Evolutionary conservation across 2,888 invertebrate species (phyloP).

Genomic region (Oscheius myriophilus): DNA sequence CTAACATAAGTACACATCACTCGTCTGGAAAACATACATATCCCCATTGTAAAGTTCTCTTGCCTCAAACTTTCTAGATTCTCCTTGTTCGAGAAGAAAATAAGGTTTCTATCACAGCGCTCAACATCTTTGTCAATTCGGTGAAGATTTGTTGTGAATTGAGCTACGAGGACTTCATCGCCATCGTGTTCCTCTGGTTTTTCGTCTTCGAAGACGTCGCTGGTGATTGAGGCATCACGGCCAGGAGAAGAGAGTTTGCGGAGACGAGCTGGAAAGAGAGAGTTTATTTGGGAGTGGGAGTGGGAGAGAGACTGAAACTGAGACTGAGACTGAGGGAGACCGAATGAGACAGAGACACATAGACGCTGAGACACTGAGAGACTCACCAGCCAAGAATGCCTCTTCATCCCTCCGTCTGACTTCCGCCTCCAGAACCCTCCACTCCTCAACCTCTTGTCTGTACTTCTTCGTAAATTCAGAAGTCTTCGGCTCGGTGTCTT

Average conservation of each 20-base stretch:
- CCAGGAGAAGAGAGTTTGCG: constrained; percentile 54
- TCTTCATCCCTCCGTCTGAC: constrained; percentile 83
- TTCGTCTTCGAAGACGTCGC: constrained; percentile 62
- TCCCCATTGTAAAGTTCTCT: neutral
- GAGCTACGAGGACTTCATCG: constrained; percentile 50
- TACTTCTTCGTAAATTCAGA: constrained; percentile 51
- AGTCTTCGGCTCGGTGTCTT: constrained; percentile 53
- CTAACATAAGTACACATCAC: constrained; percentile 84
- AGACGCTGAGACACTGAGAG: too few species aligned
- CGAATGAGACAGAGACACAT: neutral
- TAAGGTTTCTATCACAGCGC: constrained; percentile 91
- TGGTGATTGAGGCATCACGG: constrained; percentile 56
- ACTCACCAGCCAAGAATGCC: constrained; percentile 56
- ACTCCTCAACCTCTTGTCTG: constrained; percentile 82
- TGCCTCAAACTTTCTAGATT: constrained; percentile 82
- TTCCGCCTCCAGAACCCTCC: constrained; percentile 92
- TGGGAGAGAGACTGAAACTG: neutral
- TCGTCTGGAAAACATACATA: constrained; percentile 37
- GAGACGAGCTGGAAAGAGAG: constrained; percentile 43
- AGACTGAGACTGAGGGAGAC: too few species aligned
- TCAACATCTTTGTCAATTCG: constrained; percentile 96
- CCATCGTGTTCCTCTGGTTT: constrained; percentile 9
- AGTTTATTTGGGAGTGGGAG: too few species aligned
- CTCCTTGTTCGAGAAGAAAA: constrained; percentile 84
- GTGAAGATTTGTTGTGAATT: constrained; percentile 84